Evolutionary conservation across 2,888 invertebrate species (phyloP), one percentile per base, ranked within the genome.

Genomic region (Leptinotarsa haldemani): DNA sequence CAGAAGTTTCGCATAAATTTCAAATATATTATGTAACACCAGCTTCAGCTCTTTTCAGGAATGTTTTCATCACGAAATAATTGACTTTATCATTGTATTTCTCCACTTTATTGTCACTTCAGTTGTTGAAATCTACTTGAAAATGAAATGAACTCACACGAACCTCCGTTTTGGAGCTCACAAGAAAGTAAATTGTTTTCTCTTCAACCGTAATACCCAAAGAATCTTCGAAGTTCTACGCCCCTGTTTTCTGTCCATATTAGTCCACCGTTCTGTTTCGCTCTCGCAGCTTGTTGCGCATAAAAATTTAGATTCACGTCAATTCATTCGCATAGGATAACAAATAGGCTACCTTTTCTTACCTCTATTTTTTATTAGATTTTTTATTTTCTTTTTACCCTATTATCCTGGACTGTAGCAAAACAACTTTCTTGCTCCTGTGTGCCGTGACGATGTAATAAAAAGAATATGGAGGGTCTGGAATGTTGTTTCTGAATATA

Each of bases 401-500:
- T 74, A 70, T 70, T 70, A 74, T 74, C 63, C 52, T 70, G 67
- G 70, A 74, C 70, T 63, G 66, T 70, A 63, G 70, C 69, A 74
- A 74, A 40, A 74, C 74, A 74, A 74, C 69, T 70, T 74, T 70
- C 67, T 64, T 70, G 52, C 70, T 63, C 30, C 47, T 73, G 48
- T 71, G 48, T 56, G 73, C 69, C 53, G 70, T 61, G 61, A 50
- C 66, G 48, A 69, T 53, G 64, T 70, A 70, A 70, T 70, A 74
- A 74, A 74, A 74, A 61, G 70, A 74, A 74, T 74, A 65, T 66
- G 66, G 47, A 65, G 63, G 74, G 71, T 64, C 65, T 58, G 74
- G 74, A 71, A 71, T 71, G 74, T 74, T 71, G 66, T 73, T 74
- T 71, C 71, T 66, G 74, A 74, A 72, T 74, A 74, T 66, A 72